phyloP scores from a whole-genome alignment of 1,140 invertebrate species.

The Trachymyrmex septentrionalis region DNA sequence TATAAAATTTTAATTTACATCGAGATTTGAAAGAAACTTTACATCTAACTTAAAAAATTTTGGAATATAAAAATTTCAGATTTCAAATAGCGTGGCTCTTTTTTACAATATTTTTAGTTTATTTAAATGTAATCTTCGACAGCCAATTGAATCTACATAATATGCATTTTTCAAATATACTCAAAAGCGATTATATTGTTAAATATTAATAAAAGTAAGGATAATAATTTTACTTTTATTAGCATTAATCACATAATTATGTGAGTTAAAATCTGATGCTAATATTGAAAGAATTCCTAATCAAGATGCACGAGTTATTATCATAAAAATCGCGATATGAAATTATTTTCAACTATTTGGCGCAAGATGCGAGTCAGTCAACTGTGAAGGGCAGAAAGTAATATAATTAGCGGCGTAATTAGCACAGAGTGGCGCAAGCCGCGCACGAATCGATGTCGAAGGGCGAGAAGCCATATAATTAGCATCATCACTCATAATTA shows the following conservation, averaged over 20 bases:
- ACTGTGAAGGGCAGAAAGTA: constrained; percentile 66
- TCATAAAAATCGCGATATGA: not conserved
- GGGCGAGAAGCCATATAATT: constrained; percentile 45
- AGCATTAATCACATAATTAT: not conserved
- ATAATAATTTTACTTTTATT: not conserved
- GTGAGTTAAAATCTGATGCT: not conserved
- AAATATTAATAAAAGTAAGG: not conserved
- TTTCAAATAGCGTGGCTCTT: not conserved
- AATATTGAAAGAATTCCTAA: not conserved
- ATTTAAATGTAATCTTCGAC: not conserved
- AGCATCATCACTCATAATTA: constrained; percentile 9
- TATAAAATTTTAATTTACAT: constrained; percentile 4
- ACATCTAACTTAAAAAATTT: not conserved
- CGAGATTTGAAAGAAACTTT: not conserved
- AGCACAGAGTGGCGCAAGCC: constrained; percentile 60
- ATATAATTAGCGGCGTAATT: constrained; percentile 70
- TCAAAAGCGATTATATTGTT: not conserved
- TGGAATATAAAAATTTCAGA: not conserved
- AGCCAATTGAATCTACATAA: not conserved
- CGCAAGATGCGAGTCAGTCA: constrained; percentile 30
- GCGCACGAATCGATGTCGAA: not conserved
- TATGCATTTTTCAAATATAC: not conserved
- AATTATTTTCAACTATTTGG: constrained; percentile 36
- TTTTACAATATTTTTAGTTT: not conserved
- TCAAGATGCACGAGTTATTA: no score